Evolutionary conservation across 2,888 invertebrate genomes (phyloP).

Genomic region (Imbricaverruca yamaguchii): DNA sequence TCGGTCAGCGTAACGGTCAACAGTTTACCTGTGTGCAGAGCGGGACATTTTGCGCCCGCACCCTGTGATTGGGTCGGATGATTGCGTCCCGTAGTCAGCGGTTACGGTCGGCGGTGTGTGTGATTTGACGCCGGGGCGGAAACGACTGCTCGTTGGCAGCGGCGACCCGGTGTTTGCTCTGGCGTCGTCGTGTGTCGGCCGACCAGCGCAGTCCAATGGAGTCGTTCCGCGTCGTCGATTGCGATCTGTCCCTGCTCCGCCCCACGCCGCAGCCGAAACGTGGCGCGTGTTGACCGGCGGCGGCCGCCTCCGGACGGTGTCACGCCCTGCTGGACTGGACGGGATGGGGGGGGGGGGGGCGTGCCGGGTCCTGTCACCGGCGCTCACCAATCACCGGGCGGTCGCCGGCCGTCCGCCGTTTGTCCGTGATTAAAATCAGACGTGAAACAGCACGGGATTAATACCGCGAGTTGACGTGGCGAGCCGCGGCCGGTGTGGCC

Average conservation of each 20-base stretch:
- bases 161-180: no score
- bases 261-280: neutral
- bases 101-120: no score
- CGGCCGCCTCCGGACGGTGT: neutral
- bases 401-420: neutral
- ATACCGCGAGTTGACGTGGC: neutral
- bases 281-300: neutral
- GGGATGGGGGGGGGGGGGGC: neutral
- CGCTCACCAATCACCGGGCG: neutral
- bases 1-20: no score
- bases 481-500: neutral
- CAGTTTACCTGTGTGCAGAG: no score
- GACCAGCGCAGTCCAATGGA: no score
- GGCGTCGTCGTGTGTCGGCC: no score
- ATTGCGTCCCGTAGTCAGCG: no score
- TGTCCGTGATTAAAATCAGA: conserved; percentile 2
- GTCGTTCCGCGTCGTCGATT: no score
- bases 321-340: neutral
- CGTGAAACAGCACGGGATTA: neutral
- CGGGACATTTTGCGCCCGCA: no score
- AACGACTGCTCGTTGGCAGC: no score
- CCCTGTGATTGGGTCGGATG: no score
- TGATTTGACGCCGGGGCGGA: no score
- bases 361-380: neutral
- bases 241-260: neutral